Evolutionary conservation across 2,113 vertebrate genomes (phyloP).

Genomic region (Diadophis punctatus): DNA sequence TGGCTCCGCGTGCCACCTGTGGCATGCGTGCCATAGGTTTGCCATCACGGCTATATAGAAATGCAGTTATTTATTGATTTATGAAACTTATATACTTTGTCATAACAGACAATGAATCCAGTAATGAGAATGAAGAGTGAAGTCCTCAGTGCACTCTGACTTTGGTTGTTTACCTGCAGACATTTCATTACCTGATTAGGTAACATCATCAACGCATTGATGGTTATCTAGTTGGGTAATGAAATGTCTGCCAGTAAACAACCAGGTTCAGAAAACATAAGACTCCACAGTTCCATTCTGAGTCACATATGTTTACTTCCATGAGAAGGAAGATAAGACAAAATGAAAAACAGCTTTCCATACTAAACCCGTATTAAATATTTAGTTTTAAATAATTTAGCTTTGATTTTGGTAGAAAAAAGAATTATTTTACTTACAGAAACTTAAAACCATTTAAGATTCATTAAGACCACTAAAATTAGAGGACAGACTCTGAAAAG

Average conservation of each 20-base stretch:
- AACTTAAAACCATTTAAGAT: neutral
- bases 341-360: neutral
- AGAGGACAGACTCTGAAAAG: neutral
- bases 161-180: neutral
- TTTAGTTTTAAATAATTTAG: neutral
- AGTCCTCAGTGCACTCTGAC: neutral
- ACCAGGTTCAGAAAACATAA: neutral
- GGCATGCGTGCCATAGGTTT: too few relatives aligned
- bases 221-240: neutral
- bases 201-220: neutral
- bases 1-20: too few relatives aligned
- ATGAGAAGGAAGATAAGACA: neutral
- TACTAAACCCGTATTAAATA: neutral
- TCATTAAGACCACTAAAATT: neutral
- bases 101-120: neutral
- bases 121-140: neutral
- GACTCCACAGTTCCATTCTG: neutral
- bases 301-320: neutral
- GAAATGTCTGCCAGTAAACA: neutral
- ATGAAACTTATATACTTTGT: neutral
- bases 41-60: neutral
- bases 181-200: neutral
- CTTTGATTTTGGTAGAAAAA: neutral
- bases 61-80: neutral
- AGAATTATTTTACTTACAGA: neutral